phyloP scores from a whole-genome alignment of 2,797 vertebrate species.

The Gambusia yucatana region DNA sequence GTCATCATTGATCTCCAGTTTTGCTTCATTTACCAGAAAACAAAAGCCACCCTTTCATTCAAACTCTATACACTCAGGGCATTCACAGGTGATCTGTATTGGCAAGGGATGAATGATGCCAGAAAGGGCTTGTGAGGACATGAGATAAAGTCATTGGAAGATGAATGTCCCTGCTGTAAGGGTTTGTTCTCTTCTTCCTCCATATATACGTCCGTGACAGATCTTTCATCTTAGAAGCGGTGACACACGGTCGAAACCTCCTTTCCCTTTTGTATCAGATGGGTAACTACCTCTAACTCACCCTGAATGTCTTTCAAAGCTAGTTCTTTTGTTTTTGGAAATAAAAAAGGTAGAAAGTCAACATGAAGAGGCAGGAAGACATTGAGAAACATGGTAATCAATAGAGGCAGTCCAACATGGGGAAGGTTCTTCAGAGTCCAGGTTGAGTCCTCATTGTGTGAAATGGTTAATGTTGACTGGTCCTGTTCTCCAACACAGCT shows the following conservation, averaged over 20 bases:
- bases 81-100: constrained; percentile 48
- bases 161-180: constrained; percentile 43
- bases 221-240: constrained; percentile 34
- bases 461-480: constrained; percentile 31
- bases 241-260: constrained; percentile 60
- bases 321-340: constrained; percentile 67
- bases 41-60: constrained; percentile 15
- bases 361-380: constrained; percentile 36
- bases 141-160: constrained; percentile 47
- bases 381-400: constrained; percentile 75
- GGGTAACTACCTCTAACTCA: constrained; percentile 62
- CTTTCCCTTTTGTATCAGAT: constrained; percentile 44
- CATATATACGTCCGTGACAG: constrained; percentile 44
- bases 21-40: constrained; percentile 12
- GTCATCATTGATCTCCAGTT: constrained; percentile 2
- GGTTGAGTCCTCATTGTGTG: constrained; percentile 41
- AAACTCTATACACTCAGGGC: constrained; percentile 7
- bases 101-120: constrained; percentile 49
- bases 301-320: constrained; percentile 49
- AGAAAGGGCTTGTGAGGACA: constrained; percentile 22
- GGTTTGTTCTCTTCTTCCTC: constrained; percentile 20
- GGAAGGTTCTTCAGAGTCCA: constrained; percentile 56
- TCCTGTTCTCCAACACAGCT: neutral
- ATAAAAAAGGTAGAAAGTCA: constrained; percentile 65
- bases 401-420: constrained; percentile 66